These are phyloP conservation scores for Fistularia commersonii DNA, from an alignment of 2,797 vertebrate species.

Conservation along the genomic window DNA sequence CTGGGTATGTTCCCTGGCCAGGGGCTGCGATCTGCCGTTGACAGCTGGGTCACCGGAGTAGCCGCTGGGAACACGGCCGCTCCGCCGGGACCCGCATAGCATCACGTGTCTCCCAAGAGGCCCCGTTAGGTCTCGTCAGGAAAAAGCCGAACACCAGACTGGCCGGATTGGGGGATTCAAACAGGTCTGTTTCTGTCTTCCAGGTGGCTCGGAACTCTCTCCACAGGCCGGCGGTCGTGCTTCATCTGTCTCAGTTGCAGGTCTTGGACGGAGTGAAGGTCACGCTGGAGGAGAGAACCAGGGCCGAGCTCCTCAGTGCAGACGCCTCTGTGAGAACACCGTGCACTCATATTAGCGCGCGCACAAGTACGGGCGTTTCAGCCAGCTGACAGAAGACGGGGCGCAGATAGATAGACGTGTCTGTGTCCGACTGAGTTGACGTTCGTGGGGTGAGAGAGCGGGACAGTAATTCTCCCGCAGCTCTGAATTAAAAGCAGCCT, in stretches of 20 bases:
- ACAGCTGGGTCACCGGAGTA: slow-evolving; percentile 54
- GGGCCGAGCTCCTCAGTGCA: slow-evolving; percentile 72
- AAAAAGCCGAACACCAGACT: not conserved
- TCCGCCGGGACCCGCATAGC: slow-evolving; percentile 19
- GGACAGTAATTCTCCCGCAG: slow-evolving; percentile 58
- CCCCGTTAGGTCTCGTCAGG: not conserved
- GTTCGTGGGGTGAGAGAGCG: slow-evolving; percentile 50
- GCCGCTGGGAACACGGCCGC: slow-evolving; percentile 17
- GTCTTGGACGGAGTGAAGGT: slow-evolving; percentile 79
- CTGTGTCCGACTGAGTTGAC: slow-evolving; percentile 49
- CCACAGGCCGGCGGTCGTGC: slow-evolving; percentile 73
- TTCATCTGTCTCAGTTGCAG: slow-evolving; percentile 76
- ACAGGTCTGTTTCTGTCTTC: slow-evolving; percentile 14
- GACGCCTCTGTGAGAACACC: slow-evolving; percentile 72
- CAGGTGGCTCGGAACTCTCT: slow-evolving; percentile 77
- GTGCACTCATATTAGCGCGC: not conserved
- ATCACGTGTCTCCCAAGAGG: slow-evolving; percentile 29
- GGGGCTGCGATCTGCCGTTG: slow-evolving; percentile 24
- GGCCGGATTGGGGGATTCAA: slow-evolving; percentile 2
- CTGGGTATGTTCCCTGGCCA: slow-evolving; percentile 35
- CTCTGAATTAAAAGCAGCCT: slow-evolving; percentile 74
- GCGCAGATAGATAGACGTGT: slow-evolving; percentile 35
- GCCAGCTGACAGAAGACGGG: too few species aligned
- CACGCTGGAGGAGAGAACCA: slow-evolving; percentile 78
- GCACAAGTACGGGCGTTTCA: slow-evolving; percentile 20